A percentile compares a stretch with the other conserved stretches of the same genome.
These are phyloP conservation scores for Hyppa rectilinea DNA, from an alignment of 2,888 invertebrate species.

Conservation along the genomic window DNA sequence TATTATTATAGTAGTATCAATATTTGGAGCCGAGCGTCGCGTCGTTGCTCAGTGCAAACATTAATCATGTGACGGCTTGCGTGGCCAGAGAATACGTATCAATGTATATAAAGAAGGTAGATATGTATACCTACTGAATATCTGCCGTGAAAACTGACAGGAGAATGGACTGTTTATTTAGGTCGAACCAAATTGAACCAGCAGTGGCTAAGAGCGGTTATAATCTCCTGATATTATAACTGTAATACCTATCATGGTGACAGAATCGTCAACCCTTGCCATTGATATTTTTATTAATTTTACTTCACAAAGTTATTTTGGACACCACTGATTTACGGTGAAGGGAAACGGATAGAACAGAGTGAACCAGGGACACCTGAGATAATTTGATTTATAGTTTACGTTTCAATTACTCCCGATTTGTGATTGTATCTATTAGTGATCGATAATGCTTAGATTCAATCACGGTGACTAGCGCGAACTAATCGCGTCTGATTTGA, in stretches of 20 bases:
- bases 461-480: constrained; percentile 45
- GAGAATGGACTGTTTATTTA: constrained; percentile 44
- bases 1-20: constrained; percentile 50
- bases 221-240: constrained; percentile 23
- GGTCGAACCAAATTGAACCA: constrained; percentile 13
- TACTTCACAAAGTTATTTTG: constrained; percentile 2
- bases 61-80: constrained; percentile 58
- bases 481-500: constrained; percentile 60
- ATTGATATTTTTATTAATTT: neutral
- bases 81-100: constrained; percentile 44
- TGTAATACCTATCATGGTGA: neutral
- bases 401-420: neutral
- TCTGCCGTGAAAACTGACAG: constrained; percentile 10
- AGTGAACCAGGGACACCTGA: neutral
- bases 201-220: constrained; percentile 8
- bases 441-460: constrained; percentile 39
- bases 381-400: neutral
- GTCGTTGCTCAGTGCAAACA: constrained; percentile 51
- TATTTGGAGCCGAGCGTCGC: constrained; percentile 36
- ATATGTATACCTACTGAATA: constrained; percentile 30
- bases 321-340: neutral
- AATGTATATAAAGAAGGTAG: constrained; percentile 20
- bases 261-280: neutral
- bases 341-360: neutral
- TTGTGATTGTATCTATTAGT: constrained; percentile 58